Evolutionary conservation across 2,888 invertebrate species (phyloP).

Genomic region (Sinelater perroti): DNA sequence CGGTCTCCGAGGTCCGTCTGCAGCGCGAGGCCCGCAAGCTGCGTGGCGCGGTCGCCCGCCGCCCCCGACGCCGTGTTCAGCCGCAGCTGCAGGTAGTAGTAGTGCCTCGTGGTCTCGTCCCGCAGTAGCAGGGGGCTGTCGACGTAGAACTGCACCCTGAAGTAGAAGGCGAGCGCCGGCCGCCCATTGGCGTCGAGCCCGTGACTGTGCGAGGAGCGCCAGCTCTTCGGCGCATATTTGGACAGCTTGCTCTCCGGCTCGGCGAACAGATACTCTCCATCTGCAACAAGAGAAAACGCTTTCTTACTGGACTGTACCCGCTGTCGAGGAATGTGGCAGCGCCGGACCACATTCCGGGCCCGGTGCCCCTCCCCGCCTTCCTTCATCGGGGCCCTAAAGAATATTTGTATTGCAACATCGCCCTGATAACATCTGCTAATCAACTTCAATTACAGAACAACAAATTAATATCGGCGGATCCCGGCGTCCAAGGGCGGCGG

Average conservation of each 20-base stretch:
- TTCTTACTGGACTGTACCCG: constrained; percentile 37
- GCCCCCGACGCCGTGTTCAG: constrained; percentile 81
- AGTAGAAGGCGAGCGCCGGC: constrained; percentile 87
- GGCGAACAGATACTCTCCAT: constrained; percentile 95
- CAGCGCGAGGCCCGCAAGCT: constrained; percentile 88
- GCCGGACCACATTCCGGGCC: constrained; percentile 57
- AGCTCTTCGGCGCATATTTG: constrained; percentile 95
- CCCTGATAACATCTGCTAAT: constrained; percentile 51
- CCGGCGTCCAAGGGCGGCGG: background rate
- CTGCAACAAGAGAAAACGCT: constrained; percentile 71
- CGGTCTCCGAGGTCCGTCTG: constrained; percentile 93
- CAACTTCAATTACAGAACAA: constrained; percentile 45
- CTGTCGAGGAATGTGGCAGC: constrained; percentile 56
- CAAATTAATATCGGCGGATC: constrained; percentile 26
- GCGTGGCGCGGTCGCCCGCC: constrained; percentile 72
- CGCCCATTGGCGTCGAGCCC: constrained; percentile 90
- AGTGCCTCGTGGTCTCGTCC: constrained; percentile 90
- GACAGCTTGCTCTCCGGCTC: constrained; percentile 94
- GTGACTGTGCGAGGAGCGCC: constrained; percentile 93
- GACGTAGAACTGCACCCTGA: constrained; percentile 93
- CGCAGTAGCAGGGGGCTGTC: constrained; percentile 89
- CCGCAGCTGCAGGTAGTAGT: constrained; percentile 94
- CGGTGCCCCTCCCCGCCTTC: constrained; percentile 42
- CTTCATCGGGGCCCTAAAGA: constrained; percentile 36
- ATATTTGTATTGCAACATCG: constrained; percentile 44